Percentiles rank a stretch among this genome's conserved stretches.
Evolutionary conservation across 1,140 invertebrate species (phyloP).

Genomic region (Diabrotica undecimpunctata): DNA sequence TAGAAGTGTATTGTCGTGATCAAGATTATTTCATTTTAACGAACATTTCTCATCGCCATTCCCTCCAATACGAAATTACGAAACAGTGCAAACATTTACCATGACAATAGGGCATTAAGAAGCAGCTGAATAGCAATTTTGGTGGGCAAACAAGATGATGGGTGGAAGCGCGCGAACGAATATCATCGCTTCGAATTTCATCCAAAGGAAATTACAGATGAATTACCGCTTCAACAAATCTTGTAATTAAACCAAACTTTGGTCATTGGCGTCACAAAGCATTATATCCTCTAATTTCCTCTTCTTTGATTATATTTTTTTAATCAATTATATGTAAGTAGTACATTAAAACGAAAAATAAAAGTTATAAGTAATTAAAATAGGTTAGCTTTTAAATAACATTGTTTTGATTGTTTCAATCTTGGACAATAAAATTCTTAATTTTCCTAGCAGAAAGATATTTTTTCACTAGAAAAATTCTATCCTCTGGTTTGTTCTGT

Average conservation of each 20-base stretch:
- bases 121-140: conserved; percentile 31
- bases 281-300: neutral
- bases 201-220: conserved; percentile 36
- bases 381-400: too few relatives aligned
- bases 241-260: conserved; percentile 30
- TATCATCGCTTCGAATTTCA: conserved; percentile 20
- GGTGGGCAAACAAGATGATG: conserved; percentile 33
- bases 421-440: too few relatives aligned
- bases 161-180: neutral
- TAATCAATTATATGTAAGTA: too few relatives aligned
- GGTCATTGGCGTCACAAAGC: neutral
- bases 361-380: too few relatives aligned
- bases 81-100: conserved; percentile 7
- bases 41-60: neutral
- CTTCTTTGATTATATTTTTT: neutral
- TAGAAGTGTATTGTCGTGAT: neutral
- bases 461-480: too few relatives aligned
- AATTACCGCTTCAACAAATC: conserved; percentile 34
- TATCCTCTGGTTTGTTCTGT: too few relatives aligned
- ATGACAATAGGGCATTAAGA: conserved; percentile 5
- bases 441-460: too few relatives aligned
- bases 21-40: neutral
- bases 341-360: too few relatives aligned
- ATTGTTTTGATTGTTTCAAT: too few relatives aligned
- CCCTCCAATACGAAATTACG: neutral